Evolutionary conservation across 2,888 invertebrate species (phyloP), one percentile per base, ranked within the genome.

Genomic region (Megamerina dolium): DNA sequence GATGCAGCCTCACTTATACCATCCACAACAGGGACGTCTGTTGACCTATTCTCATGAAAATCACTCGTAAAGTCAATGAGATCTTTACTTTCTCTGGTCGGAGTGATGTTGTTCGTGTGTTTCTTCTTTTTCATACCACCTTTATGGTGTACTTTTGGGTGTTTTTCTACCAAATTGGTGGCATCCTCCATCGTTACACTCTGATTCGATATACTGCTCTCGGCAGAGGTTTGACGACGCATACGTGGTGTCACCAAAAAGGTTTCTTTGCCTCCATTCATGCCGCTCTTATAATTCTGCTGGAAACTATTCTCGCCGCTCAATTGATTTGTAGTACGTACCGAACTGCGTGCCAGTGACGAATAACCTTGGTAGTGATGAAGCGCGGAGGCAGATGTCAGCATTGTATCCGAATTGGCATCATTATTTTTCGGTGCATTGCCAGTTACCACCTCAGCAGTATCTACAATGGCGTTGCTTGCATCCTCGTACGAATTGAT

Each of bases 201-300:
- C 46, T 72, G 71, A 56, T 68, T 71, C 23, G 71, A 71, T 20
- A 71, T 68, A 51, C 70, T 72, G 42, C 73, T 72, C 49, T 72
- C 72, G 3, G 68, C 70, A 1, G 72, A 72, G 2, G 72, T 66
- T 51, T 72, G 72, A 6, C 73, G 62, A 3, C 66, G 58, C 64
- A 71, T 72, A 27, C 60, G 56, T 18, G 61, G 57, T 17, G 61
- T 58, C 12, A 58, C 55, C 48, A 70, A 56, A 14, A 69, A 63
- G 3, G 63, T 53, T 9, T 59, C 59, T 23, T 57, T 61, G n/a
- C 54, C 56, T 29, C 55, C 50, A 13, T 52, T 54, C 37, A 64
- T 62, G 20, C 65, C 64, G 50, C 63, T 64, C 43, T 71, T 69
- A 51, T 70, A 70, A 46, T 70, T 67, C 49, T 70, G 69, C 48